Conservation (phyloP, 2,113 vertebrate species). For the Petrocephalus zakoni region DNA sequence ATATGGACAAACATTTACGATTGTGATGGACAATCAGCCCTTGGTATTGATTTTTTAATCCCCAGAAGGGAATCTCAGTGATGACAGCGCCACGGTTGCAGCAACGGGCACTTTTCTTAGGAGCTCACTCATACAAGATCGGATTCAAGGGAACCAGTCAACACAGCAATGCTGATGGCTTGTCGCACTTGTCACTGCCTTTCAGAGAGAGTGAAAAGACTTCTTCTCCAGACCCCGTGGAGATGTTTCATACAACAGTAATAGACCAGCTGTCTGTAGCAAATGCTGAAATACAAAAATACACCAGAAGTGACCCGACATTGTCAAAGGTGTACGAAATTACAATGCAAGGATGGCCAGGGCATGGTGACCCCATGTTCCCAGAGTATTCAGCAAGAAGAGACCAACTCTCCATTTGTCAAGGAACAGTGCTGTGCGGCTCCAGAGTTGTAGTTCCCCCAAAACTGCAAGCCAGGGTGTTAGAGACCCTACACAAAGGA, state of each 20-base stretch:
- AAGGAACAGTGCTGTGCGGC: conserved; percentile 7
- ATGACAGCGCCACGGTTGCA: conserved; percentile 5
- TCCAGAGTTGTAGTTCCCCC: not conserved
- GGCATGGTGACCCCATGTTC: too few species aligned
- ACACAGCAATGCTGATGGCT: conserved; percentile 21
- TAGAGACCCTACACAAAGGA: conserved; percentile 20
- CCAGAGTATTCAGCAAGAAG: too few species aligned
- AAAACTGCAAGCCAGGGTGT: conserved; percentile 3
- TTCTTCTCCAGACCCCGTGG: not conserved
- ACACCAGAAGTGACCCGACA: not conserved
- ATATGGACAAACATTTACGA: not conserved
- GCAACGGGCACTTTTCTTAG: not conserved
- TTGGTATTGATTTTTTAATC: not conserved
- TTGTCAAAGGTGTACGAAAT: not conserved
- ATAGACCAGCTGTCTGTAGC: not conserved
- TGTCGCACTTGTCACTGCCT: conserved; percentile 2
- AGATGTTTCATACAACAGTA: not conserved
- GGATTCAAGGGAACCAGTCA: conserved; percentile 18
- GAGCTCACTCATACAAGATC: conserved; percentile 7
- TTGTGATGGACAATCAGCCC: not conserved
- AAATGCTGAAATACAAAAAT: not conserved
- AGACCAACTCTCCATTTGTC: not conserved
- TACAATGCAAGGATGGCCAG: too few species aligned
- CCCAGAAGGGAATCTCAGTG: not conserved
- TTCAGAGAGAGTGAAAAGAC: not conserved